Percentiles rank a stretch among this genome's conserved stretches.
Evolutionary conservation across 2,888 invertebrate species (phyloP).

Genomic region (Himalopsyche tibetana): DNA sequence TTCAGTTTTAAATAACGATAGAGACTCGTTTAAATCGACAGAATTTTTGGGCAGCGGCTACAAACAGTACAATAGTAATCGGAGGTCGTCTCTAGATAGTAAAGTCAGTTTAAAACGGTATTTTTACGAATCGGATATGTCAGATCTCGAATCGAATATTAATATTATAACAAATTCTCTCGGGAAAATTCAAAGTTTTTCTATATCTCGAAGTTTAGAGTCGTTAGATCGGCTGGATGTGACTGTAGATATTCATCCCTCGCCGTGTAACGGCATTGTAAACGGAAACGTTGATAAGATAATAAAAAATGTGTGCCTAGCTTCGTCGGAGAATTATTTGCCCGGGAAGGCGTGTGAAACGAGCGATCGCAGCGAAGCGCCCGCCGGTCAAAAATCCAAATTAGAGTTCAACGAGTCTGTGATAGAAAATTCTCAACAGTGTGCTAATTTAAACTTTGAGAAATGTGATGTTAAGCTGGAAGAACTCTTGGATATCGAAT

Average conservation of each 20-base stretch:
- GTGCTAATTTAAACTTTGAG: constrained; percentile 49
- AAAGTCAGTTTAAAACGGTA: constrained; percentile 9
- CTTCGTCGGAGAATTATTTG: not conserved
- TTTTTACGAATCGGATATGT: constrained; percentile 20
- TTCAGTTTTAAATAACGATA: constrained; percentile 51
- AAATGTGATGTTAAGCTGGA: constrained; percentile 36
- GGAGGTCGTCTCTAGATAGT: constrained; percentile 26
- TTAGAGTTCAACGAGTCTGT: constrained; percentile 57
- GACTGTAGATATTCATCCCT: constrained; percentile 61
- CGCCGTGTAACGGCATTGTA: constrained; percentile 43
- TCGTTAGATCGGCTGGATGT: constrained; percentile 56
- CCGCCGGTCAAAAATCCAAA: not conserved
- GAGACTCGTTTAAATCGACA: constrained; percentile 46
- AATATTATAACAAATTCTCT: constrained; percentile 55
- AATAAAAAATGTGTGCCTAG: constrained; percentile 26
- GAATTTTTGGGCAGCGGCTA: not conserved
- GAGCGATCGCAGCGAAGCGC: not conserved
- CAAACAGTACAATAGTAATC: not conserved
- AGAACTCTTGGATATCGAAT: constrained; percentile 49
- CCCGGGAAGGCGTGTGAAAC: no score
- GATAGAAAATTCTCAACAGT: constrained; percentile 58
- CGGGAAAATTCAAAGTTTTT: constrained; percentile 48
- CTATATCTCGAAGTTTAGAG: constrained; percentile 50
- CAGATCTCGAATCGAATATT: constrained; percentile 52
- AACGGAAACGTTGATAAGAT: constrained; percentile 25